phyloP scores from a whole-genome alignment of 2,888 invertebrate species.

The Synanthedon tipuliformis region DNA sequence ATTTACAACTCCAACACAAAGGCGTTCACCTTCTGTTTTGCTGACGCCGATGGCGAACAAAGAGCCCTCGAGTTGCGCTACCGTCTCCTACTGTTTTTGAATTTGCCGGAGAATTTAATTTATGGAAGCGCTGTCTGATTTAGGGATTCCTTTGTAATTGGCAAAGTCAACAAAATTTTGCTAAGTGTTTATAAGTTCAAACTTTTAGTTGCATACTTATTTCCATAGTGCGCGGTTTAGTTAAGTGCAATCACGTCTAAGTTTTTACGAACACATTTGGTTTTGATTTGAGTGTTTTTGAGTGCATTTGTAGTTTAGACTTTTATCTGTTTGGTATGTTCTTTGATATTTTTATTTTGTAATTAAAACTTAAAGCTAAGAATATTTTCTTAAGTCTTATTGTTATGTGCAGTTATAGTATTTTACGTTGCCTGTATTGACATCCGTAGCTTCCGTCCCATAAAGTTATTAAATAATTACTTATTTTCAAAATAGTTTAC shows the following conservation, averaged over 20 bases:
- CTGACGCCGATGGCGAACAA: slow-evolving; percentile 63
- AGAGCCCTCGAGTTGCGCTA: slow-evolving; percentile 59
- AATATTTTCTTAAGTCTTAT: no score
- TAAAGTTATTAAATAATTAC: no score
- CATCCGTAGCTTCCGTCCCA: no score
- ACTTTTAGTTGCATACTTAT: slow-evolving; percentile 41
- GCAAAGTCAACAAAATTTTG: slow-evolving; percentile 41
- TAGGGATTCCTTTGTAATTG: slow-evolving; percentile 61
- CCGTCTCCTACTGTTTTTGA: slow-evolving; percentile 69
- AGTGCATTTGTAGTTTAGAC: no score
- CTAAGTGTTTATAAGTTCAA: slow-evolving; percentile 26
- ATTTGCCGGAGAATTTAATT: slow-evolving; percentile 62
- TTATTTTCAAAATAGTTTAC: no score
- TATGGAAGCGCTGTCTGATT: slow-evolving; percentile 53
- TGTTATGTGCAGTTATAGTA: no score
- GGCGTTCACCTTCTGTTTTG: slow-evolving; percentile 68
- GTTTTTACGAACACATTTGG: no score
- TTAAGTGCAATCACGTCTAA: slow-evolving; percentile 8
- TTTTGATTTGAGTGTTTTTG: no score
- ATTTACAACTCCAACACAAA: slow-evolving; percentile 67
- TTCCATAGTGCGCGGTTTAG: slow-evolving; percentile 26
- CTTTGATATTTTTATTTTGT: background rate
- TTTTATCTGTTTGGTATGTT: background rate
- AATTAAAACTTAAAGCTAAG: slow-evolving; percentile 4
- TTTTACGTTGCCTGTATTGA: no score